Conservation (phyloP, 2,888 invertebrate species). For the Stenotaenia linearis region DNA sequence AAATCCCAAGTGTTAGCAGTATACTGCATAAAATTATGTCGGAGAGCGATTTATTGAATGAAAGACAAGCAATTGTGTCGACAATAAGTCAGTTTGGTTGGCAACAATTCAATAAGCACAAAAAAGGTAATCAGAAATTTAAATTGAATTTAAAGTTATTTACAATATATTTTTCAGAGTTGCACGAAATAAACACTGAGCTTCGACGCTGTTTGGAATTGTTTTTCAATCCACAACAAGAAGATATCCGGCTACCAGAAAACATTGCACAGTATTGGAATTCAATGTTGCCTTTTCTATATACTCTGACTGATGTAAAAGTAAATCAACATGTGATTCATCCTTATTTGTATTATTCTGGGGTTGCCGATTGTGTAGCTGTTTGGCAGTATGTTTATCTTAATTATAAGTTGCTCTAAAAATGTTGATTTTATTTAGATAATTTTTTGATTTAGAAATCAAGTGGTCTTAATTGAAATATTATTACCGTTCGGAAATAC, state of each 20-base stretch:
- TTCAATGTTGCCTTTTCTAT: not conserved
- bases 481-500: not conserved
- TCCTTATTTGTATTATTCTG: not conserved
- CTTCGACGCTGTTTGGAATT: not conserved
- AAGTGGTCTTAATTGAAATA: not conserved
- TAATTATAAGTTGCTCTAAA: too few species aligned
- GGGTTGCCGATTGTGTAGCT: not conserved
- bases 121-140: not conserved
- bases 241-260: not conserved
- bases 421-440: too few species aligned
- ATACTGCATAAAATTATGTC: not conserved
- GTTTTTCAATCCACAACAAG: not conserved
- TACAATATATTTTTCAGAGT: not conserved
- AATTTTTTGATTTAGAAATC: not conserved
- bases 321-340: not conserved
- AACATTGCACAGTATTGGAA: not conserved
- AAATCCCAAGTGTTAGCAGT: not conserved
- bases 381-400: not conserved
- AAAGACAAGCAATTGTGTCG: not conserved
- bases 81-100: not conserved
- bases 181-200: not conserved
- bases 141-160: too few species aligned
- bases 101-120: not conserved
- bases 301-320: not conserved
- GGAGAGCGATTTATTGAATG: not conserved